Conservation (phyloP, 2,888 invertebrate species). For the Brachynemurus nebulosus region DNA sequence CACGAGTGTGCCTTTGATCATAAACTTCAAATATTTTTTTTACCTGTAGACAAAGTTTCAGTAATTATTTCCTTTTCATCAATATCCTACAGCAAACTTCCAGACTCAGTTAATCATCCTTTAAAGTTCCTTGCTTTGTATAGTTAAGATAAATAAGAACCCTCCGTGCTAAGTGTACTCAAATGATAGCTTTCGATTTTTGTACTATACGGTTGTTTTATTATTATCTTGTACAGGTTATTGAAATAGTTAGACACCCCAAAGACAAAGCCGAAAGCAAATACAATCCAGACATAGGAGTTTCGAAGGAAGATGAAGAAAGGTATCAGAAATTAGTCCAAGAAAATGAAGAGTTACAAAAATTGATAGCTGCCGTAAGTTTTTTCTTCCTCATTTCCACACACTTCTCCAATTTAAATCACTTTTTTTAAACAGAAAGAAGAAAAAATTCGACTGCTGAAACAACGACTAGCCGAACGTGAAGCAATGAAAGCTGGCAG, state of each 20-base stretch:
- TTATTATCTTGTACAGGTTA: constrained; percentile 41
- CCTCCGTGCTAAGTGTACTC: too few relatives aligned
- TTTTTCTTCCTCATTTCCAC: too few relatives aligned
- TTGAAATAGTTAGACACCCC: constrained; percentile 81
- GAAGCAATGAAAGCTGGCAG: constrained; percentile 37
- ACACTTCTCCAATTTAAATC: too few relatives aligned
- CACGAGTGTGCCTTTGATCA: neutral
- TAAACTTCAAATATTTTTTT: too few relatives aligned
- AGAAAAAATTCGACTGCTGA: constrained; percentile 70
- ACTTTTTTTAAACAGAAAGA: constrained; percentile 54
- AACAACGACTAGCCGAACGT: constrained; percentile 66
- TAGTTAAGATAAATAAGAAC: too few relatives aligned
- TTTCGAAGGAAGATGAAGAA: constrained; percentile 88
- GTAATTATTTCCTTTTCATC: too few relatives aligned
- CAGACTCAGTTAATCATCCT: too few relatives aligned
- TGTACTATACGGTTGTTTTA: neutral
- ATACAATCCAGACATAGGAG: constrained; percentile 67
- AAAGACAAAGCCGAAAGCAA: constrained; percentile 78
- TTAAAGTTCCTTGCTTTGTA: too few relatives aligned
- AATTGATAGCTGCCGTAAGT: constrained; percentile 80
- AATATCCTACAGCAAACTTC: too few relatives aligned
- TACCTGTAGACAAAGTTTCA: too few relatives aligned
- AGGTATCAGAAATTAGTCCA: constrained; percentile 79
- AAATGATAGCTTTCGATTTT: neutral
- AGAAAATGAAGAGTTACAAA: constrained; percentile 94